These are phyloP conservation scores for Beris chalybata DNA, from an alignment of 2,888 invertebrate genomes.

Conservation along the genomic window DNA sequence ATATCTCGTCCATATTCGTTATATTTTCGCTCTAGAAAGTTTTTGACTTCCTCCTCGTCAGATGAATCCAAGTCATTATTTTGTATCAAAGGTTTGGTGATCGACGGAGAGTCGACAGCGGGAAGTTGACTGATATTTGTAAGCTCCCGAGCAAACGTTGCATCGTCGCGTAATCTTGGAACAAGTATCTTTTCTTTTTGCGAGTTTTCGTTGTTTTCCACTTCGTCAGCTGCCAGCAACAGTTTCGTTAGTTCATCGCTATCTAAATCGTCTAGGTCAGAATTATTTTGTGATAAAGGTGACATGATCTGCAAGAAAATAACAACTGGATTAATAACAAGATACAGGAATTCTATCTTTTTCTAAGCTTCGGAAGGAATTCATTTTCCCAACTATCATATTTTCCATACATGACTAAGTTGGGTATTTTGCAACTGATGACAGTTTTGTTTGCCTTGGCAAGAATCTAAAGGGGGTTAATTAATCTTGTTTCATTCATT, in stretches of 20 bases:
- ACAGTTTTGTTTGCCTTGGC: no score
- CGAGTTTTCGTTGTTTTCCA: constrained; percentile 40
- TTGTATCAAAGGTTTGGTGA: background rate
- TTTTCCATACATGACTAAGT: no score
- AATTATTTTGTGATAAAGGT: background rate
- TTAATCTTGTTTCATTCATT: no score
- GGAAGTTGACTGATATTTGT: constrained; percentile 19
- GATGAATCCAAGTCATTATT: constrained; percentile 66
- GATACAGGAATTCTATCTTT: no score
- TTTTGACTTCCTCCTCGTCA: constrained; percentile 77
- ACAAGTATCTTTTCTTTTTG: background rate
- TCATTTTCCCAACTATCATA: no score
- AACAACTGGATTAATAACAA: no score
- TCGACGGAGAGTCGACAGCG: no score
- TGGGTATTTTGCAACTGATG: no score
- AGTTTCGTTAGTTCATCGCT: constrained; percentile 48
- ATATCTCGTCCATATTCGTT: constrained; percentile 70
- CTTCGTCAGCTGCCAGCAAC: constrained; percentile 45
- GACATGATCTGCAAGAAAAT: no score
- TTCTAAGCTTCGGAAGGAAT: no score
- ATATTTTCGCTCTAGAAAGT: constrained; percentile 73
- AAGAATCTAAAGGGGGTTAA: no score
- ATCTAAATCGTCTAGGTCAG: constrained; percentile 41
- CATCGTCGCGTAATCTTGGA: constrained; percentile 46
- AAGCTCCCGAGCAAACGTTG: constrained; percentile 50